These are phyloP conservation scores for Rotaria magnacalcarata DNA, from an alignment of 2,888 invertebrate species.

Conservation along the genomic window DNA sequence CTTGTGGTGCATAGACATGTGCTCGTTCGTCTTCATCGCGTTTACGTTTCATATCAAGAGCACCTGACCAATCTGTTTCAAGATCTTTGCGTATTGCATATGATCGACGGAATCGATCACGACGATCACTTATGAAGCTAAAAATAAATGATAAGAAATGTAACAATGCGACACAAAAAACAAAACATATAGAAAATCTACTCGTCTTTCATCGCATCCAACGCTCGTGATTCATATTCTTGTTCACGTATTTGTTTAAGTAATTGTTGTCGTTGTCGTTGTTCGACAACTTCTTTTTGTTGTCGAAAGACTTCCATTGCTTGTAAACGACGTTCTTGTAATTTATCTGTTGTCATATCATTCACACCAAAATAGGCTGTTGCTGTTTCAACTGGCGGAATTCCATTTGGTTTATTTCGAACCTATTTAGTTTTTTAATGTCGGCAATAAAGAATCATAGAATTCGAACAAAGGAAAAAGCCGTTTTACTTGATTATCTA, in stretches of 20 bases:
- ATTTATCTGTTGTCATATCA: conserved; percentile 57
- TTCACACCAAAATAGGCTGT: conserved; percentile 57
- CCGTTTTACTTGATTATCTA: conserved; percentile 54
- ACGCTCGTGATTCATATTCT: conserved; percentile 54
- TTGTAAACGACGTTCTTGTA: conserved; percentile 53
- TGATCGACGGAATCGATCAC: conserved; percentile 40
- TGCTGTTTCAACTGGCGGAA: conserved; percentile 55
- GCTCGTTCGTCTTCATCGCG: conserved; percentile 51
- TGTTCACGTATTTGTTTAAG: conserved; percentile 55
- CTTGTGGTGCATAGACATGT: conserved; percentile 51
- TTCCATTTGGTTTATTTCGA: conserved; percentile 54
- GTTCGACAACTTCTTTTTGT: conserved; percentile 55
- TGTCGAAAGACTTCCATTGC: conserved; percentile 55
- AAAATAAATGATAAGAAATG: background rate
- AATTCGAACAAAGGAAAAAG: background rate
- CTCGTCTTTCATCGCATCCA: conserved; percentile 54
- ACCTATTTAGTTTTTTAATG: conserved; percentile 49
- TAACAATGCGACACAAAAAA: background rate
- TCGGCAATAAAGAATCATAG: background rate
- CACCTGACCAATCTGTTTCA: conserved; percentile 41
- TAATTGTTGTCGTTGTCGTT: conserved; percentile 56
- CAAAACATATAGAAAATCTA: conserved; percentile 48
- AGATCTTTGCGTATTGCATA: conserved; percentile 39
- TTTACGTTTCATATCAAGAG: conserved; percentile 49
- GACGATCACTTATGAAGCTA: conserved; percentile 38